phyloP scores from a whole-genome alignment of 2,888 invertebrate species.

The Phlogophora meticulosa region DNA sequence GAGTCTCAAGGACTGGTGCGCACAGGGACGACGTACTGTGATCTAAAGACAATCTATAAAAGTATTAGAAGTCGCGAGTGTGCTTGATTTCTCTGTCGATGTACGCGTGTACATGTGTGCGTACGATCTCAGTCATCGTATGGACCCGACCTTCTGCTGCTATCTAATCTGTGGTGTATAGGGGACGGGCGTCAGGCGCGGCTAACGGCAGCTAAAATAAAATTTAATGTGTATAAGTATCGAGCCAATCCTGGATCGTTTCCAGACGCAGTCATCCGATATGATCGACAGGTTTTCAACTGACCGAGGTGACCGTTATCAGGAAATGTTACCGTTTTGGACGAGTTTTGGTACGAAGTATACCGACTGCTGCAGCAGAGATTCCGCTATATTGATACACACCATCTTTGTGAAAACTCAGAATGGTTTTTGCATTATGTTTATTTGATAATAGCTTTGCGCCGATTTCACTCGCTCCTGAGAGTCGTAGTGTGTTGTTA shows the following conservation, averaged over 20 bases:
- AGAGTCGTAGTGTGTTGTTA: too few relatives aligned
- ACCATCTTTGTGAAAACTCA: too few relatives aligned
- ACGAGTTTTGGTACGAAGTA: neutral
- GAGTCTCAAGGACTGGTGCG: neutral
- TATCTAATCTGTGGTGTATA: neutral
- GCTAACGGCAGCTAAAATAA: constrained; percentile 54
- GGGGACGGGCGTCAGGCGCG: constrained; percentile 36
- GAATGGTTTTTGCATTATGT: too few relatives aligned
- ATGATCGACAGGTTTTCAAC: constrained; percentile 47
- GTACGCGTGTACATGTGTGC: neutral
- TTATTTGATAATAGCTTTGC: too few relatives aligned
- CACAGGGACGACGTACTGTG: neutral
- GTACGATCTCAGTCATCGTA: neutral
- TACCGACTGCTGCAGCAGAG: too few relatives aligned
- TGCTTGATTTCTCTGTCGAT: too few relatives aligned
- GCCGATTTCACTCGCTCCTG: too few relatives aligned
- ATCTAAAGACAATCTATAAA: neutral
- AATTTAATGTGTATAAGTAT: constrained; percentile 50
- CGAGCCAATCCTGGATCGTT: constrained; percentile 47
- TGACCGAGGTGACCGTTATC: constrained; percentile 16
- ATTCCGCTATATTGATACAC: too few relatives aligned
- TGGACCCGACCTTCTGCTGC: constrained; percentile 5
- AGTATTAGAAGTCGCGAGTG: neutral
- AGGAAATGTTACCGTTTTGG: constrained; percentile 13
- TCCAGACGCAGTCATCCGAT: constrained; percentile 50